Evolutionary conservation across 2,113 vertebrate species (phyloP).

Genomic region (Orientallactaga bullata): DNA sequence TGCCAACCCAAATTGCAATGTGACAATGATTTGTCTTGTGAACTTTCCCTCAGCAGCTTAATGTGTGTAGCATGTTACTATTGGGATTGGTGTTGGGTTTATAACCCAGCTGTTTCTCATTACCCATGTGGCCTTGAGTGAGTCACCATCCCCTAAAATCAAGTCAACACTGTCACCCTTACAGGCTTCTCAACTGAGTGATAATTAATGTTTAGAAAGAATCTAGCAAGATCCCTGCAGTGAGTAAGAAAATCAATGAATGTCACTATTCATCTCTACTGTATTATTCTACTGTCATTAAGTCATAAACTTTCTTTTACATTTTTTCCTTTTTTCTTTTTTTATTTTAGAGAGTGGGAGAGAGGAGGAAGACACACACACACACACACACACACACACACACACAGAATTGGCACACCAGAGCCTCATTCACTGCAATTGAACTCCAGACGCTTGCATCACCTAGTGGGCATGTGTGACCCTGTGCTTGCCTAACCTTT

Average conservation of each 20-base stretch:
- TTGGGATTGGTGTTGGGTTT: background rate
- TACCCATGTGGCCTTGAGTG: background rate
- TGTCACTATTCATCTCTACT: background rate
- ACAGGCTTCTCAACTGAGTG: background rate
- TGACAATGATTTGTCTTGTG: background rate
- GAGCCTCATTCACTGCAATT: too few species aligned
- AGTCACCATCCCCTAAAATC: constrained; percentile 3
- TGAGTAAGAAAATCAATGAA: background rate
- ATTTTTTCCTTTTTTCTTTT: too few species aligned
- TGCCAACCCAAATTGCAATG: background rate
- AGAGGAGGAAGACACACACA: too few species aligned
- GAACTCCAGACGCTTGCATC: too few species aligned
- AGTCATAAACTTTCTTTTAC: constrained; percentile 24
- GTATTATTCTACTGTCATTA: background rate
- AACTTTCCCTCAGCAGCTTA: background rate
- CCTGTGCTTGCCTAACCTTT: too few species aligned
- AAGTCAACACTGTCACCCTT: constrained; percentile 22
- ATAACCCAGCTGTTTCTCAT: constrained; percentile 16
- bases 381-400: too few species aligned
- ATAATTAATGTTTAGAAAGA: background rate
- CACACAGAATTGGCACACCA: too few species aligned
- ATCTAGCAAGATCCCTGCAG: constrained; percentile 10
- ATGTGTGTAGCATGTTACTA: background rate
- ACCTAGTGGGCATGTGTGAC: too few species aligned
- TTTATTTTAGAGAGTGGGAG: too few species aligned